Base-by-base conservation (phyloP, 2,888 invertebrate species). In the Caenorhabditis zanzibari region DNA sequence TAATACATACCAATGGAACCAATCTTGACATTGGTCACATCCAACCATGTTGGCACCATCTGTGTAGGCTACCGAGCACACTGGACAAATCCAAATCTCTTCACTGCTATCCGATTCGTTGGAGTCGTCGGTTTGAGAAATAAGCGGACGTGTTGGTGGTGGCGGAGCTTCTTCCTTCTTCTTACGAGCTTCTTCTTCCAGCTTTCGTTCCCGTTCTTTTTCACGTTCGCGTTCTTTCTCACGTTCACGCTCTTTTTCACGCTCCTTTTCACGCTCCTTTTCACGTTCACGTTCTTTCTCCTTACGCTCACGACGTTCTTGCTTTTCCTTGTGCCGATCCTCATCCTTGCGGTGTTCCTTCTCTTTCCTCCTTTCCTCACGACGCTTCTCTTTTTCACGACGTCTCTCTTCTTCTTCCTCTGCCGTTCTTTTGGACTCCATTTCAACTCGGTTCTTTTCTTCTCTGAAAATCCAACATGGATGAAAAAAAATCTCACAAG, bases 81-180 rank as follows among this genome's bases (percentile, higher is more conserved):
- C 88, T 2, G 92, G 92, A 73, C 92, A 92, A 28, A 92, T 88
- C 91, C 91, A 92, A 10, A 91, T 80, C 79, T 90, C 73, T 19
- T 77, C 77, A 28, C 56, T 69, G 47, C 61, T 68, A 22, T 73
- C 64, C 1, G 66, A 44, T 4, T 41, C 75, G 22, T 61, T 56
- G 2, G 68, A 69, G 3, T 84, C 84, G 22, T 77, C 82, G 38
- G 61, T 52, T 19, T 75, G 58, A 14, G 61, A 49, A 12, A 69
- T 35, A 3, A 71, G 73, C 24, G 49, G 66, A 12, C 66, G 66
- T 9, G 59, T 26, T 41, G 61, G 41, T 14, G 61, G 61, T 47
- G 32, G 54, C 4, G 26, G 12, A 19, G 49, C 68, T 24, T 68
- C 54, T 38, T 68, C 66, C 38, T 61, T 80, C 35, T 63, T 69